Base-by-base conservation (phyloP, 2,113 vertebrate species). In the Vidua chalybeata region DNA sequence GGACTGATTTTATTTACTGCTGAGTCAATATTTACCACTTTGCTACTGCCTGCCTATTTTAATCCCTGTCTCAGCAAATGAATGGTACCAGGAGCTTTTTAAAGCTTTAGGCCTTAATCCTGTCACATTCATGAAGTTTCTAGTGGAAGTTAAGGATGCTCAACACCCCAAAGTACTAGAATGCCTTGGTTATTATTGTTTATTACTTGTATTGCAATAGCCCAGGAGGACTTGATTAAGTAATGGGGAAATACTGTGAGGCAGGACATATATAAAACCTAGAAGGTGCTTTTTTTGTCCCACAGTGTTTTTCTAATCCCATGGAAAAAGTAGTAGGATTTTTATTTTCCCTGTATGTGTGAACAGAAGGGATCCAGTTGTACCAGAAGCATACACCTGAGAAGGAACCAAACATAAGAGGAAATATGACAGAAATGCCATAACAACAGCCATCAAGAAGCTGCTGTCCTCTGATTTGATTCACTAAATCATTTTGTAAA, bases 21-120 rank as follows among this genome's bases (percentile, higher is more conserved):
- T 96, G 94, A 97, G 84, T 96, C 94, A 95, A 84, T 95, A 94
- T 95, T 95, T 96, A 96, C 84, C 78, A 73, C 89, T 91, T 75
- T 62, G 87, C 74, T 94, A 69, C n/a, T 82, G 81, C 69, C 84
- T 87, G 91, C 91, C 78, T 87, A 58, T 76, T 94, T 78, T 93
- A 96, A 93, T 96, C 87, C 61, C 91, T 76, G 84, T 89, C 73
- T 90, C 49, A 94, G 51, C 80, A 95, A 76, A 55, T 92, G 72
- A 92, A 95, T 95, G 28, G 59, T 75, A 86, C 54, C 69, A 94
- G 81, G 20, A 95, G 58, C 33, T 89, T 95, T 95, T 58, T 39
- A 66, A 87, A 93, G 45, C 54, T 64, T 87, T 68, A 79, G 71
- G 41, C 69, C 28, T 64, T 94, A 87, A 89, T 82, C 71, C 71